Base-by-base conservation (phyloP, 2,113 vertebrate species). In the Lonchura striata region DNA sequence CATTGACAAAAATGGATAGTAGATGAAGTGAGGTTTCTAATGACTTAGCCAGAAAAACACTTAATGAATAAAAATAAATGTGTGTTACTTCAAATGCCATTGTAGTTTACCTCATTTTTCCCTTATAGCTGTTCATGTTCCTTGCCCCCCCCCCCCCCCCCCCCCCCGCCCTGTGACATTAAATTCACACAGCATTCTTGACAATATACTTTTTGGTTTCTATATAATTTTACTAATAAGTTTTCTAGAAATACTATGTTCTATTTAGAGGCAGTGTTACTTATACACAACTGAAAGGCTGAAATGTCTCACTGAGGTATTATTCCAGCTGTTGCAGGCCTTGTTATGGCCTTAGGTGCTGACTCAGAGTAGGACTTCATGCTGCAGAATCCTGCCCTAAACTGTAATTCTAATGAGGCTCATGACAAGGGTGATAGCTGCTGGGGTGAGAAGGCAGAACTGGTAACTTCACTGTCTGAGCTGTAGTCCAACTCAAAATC, bases 261-360 rank as follows among this genome's bases (percentile, higher is more conserved):
- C 68, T 78, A 53, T 83, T 97, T 95, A 94, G 94, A 97, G 35
- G 92, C 66, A 96, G 93, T 37, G 64, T 75, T 92, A 93, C n/a
- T 23, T 88, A 92, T 82, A 93, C 95, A 95, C 77, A 97, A 97
- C 94, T 88, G 54, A 94, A 95, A 93, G 60, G 93, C 90, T 94
- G 89, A 66, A 84, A 94, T 65, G 83, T 94, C 94, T 97, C 95
- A 94, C 95, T 3, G 77, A 97, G 95, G 94, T 86, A 94, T 92
- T 94, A 10, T 35, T 94, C 96, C 97, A 98, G 97, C 95, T 98
- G 96, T 80, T 96, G 82, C 35, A 96, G 94, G 61, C 91, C n/a
- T 37, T 92, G 85, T 95, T 94, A 96, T 49, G 69, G 92, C 90
- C 95, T 96, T 61, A 93, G 89, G 81, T 86, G 35, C 93, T 95